Conservation (phyloP, 2,113 vertebrate species). For the Mola mola region DNA sequence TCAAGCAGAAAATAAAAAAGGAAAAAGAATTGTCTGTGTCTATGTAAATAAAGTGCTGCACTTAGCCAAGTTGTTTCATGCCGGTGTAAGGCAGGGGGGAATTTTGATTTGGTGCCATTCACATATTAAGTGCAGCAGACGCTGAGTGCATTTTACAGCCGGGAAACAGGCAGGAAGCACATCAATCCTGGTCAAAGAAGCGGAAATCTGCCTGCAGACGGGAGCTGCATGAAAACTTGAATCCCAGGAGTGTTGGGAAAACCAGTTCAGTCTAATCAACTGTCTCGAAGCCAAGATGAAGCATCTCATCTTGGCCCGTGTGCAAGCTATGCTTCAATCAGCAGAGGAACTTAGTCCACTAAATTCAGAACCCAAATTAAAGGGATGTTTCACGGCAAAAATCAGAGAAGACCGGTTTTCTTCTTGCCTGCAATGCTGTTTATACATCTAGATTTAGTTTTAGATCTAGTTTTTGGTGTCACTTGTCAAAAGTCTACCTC, state of each 20-base stretch:
- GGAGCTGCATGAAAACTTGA: conserved; percentile 48
- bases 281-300: conserved; percentile 2
- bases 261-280: conserved; percentile 44
- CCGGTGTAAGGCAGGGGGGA: conserved; percentile 27
- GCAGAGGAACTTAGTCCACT: too few species aligned
- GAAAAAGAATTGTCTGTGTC: conserved; percentile 33
- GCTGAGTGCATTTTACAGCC: conserved; percentile 61
- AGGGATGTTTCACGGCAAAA: too few species aligned
- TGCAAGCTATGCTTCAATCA: conserved; percentile 9
- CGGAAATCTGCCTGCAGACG: conserved; percentile 52
- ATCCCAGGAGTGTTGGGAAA: conserved; percentile 40
- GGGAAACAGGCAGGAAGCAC: conserved; percentile 52
- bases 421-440: too few species aligned
- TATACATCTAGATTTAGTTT: too few species aligned
- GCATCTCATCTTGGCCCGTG: conserved; percentile 19
- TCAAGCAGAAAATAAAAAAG: conserved; percentile 24
- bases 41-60: conserved; percentile 67
- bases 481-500: too few species aligned
- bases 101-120: conserved; percentile 73
- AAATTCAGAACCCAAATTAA: too few species aligned
- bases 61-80: conserved; percentile 46
- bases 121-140: conserved; percentile 72
- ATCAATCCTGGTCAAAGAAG: conserved; percentile 77
- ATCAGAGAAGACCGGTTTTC: too few species aligned
- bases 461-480: too few species aligned